A percentile compares a stretch with the other conserved stretches of the same genome.
These are phyloP conservation scores for Lycia hirtaria DNA, from an alignment of 2,888 invertebrate genomes.

Conservation along the genomic window DNA sequence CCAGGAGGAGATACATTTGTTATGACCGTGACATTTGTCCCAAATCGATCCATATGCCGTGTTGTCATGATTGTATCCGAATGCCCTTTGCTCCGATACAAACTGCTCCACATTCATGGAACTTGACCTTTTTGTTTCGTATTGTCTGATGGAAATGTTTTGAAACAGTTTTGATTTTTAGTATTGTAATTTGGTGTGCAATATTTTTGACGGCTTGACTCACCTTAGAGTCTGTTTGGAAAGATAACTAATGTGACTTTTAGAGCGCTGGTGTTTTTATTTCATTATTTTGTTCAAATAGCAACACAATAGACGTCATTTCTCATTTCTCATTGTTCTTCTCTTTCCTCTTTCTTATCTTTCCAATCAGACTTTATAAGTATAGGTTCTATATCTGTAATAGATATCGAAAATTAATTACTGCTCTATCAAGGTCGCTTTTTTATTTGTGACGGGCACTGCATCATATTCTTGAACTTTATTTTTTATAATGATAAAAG, in stretches of 20 bases:
- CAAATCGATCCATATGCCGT: constrained; percentile 25
- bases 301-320: too few relatives aligned
- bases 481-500: too few relatives aligned
- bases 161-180: background rate
- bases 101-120: constrained; percentile 25
- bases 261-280: background rate
- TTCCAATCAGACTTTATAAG: too few relatives aligned
- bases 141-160: constrained; percentile 13
- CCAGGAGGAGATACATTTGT: constrained; percentile 7
- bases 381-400: too few relatives aligned
- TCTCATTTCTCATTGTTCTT: too few relatives aligned
- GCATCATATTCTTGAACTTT: too few relatives aligned
- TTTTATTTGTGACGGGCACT: too few relatives aligned
- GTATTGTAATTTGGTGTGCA: background rate
- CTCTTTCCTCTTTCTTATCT: too few relatives aligned
- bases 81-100: constrained; percentile 32
- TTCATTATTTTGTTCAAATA: constrained; percentile 4
- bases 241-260: too few relatives aligned
- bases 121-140: constrained; percentile 29
- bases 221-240: too few relatives aligned
- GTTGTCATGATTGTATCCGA: constrained; percentile 30
- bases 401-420: too few relatives aligned
- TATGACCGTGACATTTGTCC: constrained; percentile 37
- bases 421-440: too few relatives aligned
- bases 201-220: background rate